A percentile compares a stretch with the other conserved stretches of the same genome.
Evolutionary conservation across 37 sponge, comb jelly and placozoan species (phyloP).

Genomic region (Beroe ovata): DNA sequence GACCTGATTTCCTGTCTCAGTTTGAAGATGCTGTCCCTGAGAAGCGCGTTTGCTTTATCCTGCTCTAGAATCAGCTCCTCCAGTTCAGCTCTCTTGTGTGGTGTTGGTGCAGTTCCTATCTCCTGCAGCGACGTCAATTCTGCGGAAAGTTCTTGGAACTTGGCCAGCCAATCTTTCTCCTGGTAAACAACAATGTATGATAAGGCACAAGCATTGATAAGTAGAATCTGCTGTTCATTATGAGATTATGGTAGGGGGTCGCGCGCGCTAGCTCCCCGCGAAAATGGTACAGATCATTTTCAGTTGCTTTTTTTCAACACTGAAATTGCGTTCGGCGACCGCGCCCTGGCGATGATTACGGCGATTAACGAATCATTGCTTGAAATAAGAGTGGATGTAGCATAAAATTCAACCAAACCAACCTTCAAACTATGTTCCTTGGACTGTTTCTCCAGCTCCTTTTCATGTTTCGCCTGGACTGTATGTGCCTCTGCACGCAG

Average conservation of each 20-base stretch:
- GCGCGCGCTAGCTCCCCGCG: no score
- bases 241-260: no score
- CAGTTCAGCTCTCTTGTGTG: conserved; percentile 49
- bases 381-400: no score
- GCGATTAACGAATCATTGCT: no score
- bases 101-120: not conserved
- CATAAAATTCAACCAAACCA: no score
- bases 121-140: conserved; percentile 18
- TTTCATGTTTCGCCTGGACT: conserved; percentile 6
- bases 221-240: no score
- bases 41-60: conserved; percentile 30
- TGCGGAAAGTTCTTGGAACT: conserved; percentile 23
- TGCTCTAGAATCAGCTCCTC: conserved; percentile 58
- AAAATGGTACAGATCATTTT: conserved; percentile 3
- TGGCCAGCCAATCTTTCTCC: conserved; percentile 58
- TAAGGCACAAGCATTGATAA: not conserved
- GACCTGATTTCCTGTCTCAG: conserved; percentile 58
- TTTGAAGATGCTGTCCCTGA: conserved; percentile 64
- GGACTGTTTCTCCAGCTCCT: not conserved
- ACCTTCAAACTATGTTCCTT: conserved; percentile 37
- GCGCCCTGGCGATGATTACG: no score
- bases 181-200: not conserved
- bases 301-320: conserved; percentile 15
- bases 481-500: not conserved
- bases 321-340: not conserved